phyloP scores from a whole-genome alignment of 2,797 vertebrate genomes.

The Centropyge bicolor region DNA sequence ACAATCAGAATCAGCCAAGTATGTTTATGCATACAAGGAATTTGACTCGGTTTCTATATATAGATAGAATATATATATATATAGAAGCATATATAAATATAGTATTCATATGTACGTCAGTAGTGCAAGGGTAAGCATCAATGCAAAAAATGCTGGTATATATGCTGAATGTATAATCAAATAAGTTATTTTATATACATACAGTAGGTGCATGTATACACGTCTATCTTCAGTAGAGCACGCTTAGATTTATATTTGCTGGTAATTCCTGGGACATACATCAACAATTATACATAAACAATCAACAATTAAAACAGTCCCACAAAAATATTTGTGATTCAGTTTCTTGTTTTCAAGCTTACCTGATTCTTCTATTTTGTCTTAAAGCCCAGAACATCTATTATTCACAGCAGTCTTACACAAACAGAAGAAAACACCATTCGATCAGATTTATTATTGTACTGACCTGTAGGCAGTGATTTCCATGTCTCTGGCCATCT shows the following conservation, averaged over 20 bases:
- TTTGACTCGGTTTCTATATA: background rate
- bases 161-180: too few relatives aligned
- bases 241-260: background rate
- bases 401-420: slow-evolving; percentile 3
- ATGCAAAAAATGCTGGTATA: too few relatives aligned
- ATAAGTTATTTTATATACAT: too few relatives aligned
- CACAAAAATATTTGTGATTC: background rate
- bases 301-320: background rate
- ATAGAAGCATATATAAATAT: too few relatives aligned
- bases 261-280: background rate
- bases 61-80: too few relatives aligned
- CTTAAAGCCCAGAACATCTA: background rate
- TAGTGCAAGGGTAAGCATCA: too few relatives aligned
- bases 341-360: background rate
- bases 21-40: background rate
- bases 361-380: background rate
- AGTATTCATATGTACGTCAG: too few relatives aligned
- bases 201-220: background rate
- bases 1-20: background rate
- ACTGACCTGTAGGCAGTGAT: slow-evolving; percentile 85
- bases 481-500: slow-evolving; percentile 86
- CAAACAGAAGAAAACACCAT: background rate
- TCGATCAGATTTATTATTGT: background rate
- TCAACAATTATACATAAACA: background rate
- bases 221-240: background rate